Conservation (phyloP, 2,888 invertebrate genomes). For the Brachylomia viminalis region DNA sequence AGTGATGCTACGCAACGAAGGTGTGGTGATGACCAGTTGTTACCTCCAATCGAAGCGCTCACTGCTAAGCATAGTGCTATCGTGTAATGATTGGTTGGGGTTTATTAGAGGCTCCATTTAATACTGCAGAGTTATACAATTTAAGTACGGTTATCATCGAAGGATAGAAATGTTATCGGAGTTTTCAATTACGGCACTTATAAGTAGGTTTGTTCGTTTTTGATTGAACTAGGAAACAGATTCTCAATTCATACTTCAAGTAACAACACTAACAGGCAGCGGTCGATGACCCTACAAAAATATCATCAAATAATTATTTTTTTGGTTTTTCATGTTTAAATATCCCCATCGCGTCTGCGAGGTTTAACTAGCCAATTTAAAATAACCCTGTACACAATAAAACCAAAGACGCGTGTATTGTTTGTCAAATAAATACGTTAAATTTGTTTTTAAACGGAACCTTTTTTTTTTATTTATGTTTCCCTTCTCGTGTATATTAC, state of each 20-base stretch:
- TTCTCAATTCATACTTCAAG: too few relatives aligned
- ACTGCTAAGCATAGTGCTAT: slow-evolving; percentile 38
- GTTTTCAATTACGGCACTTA: slow-evolving; percentile 7
- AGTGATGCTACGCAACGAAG: slow-evolving; percentile 18
- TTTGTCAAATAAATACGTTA: background rate
- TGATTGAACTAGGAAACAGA: background rate
- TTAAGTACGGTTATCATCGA: slow-evolving; percentile 20
- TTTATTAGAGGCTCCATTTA: slow-evolving; percentile 44
- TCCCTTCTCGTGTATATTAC: background rate
- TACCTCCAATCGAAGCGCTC: slow-evolving; percentile 50
- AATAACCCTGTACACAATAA: background rate
- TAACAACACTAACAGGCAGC: too few relatives aligned
- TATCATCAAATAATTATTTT: too few relatives aligned
- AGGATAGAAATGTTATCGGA: background rate
- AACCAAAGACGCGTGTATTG: background rate
- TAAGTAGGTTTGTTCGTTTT: background rate
- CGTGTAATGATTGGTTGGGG: slow-evolving; percentile 31
- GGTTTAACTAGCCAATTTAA: background rate
- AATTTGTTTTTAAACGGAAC: background rate
- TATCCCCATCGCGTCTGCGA: background rate
- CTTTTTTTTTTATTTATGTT: background rate
- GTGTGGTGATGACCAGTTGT: slow-evolving; percentile 55
- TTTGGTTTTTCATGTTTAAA: background rate
- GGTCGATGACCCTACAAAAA: background rate
- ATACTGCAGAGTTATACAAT: slow-evolving; percentile 29